Base-by-base conservation (phyloP, 1,140 invertebrate genomes). In the Copidosoma floridanum region DNA sequence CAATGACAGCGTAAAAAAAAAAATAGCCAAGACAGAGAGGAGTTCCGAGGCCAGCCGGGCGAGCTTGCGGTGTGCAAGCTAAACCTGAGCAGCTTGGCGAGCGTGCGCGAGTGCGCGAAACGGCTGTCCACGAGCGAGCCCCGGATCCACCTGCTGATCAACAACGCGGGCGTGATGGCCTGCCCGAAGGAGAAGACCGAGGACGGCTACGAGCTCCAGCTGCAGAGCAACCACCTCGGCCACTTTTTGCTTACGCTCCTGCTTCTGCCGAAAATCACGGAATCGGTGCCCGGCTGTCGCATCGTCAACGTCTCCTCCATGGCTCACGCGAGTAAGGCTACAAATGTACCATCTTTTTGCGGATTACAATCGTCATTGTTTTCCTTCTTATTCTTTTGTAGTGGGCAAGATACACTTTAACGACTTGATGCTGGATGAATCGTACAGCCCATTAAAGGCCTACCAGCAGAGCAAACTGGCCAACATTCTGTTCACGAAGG, bases 161-260 rank as follows among this genome's bases (percentile, higher is more conserved):
- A 93, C 65, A 94, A 94, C 80, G 92, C 91, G 47, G 91, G 86
- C 2, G 82, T 92, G 0, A 91, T 89, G 85, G 82, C 85, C 78
- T 87, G 84, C 58, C 90, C 88, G 0, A 77, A 84, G 54, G 76
- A 77, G 38, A 83, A 83, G 57, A 89, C 88, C 0, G 84, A 84
- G 59, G 91, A 95, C 68, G 92, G 91, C 1, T 89, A 89, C 71
- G 94, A 96, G 72, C 84, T 84, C 51, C 88, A 93, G 62, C 79
- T 93, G 16, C 89, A 87, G 14, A 85, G 87, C 0, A 93, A 93
- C 73, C 86, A 93, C 74, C 75, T 93, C 48, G 91, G 91, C 0
- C 93, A 95, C 69, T 95, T 95, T 71, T 80, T 95, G 26, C 79
- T 97, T 0, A 95, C 93, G 0, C 82, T 86, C 58, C 73, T 97